These are phyloP conservation scores for Haplochromis burtoni DNA, from an alignment of 2,113 vertebrate species.

Conservation along the genomic window DNA sequence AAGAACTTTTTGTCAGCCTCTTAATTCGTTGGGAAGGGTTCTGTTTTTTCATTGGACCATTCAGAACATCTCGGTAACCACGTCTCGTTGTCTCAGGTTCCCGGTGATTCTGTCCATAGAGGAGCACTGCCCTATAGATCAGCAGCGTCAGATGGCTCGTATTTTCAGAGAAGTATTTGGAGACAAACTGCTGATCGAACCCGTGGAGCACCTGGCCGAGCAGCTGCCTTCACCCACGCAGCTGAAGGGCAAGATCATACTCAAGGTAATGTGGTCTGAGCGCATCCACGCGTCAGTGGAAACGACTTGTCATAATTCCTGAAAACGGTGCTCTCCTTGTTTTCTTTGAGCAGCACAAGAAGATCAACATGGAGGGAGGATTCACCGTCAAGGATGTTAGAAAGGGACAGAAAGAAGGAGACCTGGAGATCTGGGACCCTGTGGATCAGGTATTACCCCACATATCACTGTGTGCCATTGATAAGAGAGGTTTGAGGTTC, in stretches of 20 bases:
- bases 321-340: background rate
- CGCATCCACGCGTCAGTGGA: background rate
- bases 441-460: constrained; percentile 83
- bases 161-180: constrained; percentile 87
- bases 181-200: constrained; percentile 80
- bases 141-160: constrained; percentile 90
- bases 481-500: background rate
- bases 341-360: constrained; percentile 83
- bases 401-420: constrained; percentile 82
- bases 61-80: background rate
- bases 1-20: background rate
- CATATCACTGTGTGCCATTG: background rate
- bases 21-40: background rate
- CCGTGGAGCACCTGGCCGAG: constrained; percentile 85
- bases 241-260: constrained; percentile 89
- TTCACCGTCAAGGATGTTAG: constrained; percentile 70
- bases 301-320: too few species aligned
- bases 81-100: constrained; percentile 70
- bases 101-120: constrained; percentile 93
- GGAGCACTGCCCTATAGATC: constrained; percentile 88
- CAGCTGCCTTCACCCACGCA: constrained; percentile 92
- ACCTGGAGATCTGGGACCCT: constrained; percentile 92
- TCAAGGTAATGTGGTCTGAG: constrained; percentile 75
- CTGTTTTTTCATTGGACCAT: background rate
- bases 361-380: constrained; percentile 80